phyloP scores from a whole-genome alignment of 2,888 invertebrate species.

The Glyphotaelius pellucidus region DNA sequence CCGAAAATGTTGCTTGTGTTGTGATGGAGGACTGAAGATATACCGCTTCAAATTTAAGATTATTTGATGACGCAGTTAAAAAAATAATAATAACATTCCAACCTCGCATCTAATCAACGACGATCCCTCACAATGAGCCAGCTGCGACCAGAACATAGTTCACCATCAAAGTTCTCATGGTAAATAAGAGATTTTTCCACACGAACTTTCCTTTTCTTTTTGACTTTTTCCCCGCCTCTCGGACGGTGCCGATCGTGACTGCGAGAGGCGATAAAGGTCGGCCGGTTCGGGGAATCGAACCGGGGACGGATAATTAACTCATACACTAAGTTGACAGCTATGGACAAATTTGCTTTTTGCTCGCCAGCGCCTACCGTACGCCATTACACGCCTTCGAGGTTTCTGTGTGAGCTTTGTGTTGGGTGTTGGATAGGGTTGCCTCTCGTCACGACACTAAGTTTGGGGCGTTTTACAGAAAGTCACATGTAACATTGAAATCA shows the following conservation, averaged over 20 bases:
- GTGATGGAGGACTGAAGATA: too few relatives aligned
- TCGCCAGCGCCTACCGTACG: conserved; percentile 55
- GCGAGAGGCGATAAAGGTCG: conserved; percentile 47
- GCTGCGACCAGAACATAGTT: neutral
- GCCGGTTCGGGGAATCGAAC: conserved; percentile 44
- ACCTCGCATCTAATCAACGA: neutral
- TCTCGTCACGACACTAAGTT: neutral
- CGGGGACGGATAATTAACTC: conserved; percentile 65
- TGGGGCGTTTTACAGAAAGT: too few relatives aligned
- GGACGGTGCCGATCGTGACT: conserved; percentile 57
- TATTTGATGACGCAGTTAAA: neutral
- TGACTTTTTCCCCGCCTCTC: conserved; percentile 10
- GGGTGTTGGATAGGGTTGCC: neutral
- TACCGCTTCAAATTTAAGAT: neutral
- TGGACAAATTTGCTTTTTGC: conserved; percentile 65
- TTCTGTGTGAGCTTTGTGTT: conserved; percentile 60
- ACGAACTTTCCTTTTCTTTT: conserved; percentile 38
- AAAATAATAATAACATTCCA: neutral
- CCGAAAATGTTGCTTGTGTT: too few relatives aligned
- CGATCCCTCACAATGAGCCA: conserved; percentile 12
- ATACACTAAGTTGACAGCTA: conserved; percentile 63
- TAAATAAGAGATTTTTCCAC: conserved; percentile 45
- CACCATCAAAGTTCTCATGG: neutral
- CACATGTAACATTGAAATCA: too few relatives aligned
- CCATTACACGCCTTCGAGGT: conserved; percentile 63